Conservation (phyloP, 2,888 invertebrate species). For the Protonemura montana region DNA sequence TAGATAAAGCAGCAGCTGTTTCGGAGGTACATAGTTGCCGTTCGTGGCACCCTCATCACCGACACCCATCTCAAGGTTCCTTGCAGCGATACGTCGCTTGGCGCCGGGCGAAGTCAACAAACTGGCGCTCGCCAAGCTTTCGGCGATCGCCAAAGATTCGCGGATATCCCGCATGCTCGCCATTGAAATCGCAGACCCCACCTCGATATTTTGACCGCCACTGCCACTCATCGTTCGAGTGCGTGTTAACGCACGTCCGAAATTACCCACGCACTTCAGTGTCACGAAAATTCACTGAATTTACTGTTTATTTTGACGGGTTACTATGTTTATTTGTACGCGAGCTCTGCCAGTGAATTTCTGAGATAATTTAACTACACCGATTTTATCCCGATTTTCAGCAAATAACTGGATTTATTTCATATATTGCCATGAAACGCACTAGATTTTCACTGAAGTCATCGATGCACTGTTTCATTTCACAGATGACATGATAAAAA, state of each 20-base stretch:
- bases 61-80: conserved; percentile 61
- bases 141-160: conserved; percentile 65
- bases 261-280: background rate
- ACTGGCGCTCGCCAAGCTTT: conserved; percentile 66
- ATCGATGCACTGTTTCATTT: background rate
- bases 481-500: background rate
- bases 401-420: background rate
- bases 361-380: no score
- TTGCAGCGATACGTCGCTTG: conserved; percentile 64
- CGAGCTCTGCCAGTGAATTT: no score
- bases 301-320: no score
- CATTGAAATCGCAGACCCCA: background rate
- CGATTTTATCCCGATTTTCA: no score
- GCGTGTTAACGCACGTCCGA: conserved; percentile 10
- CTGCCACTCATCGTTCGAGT: conserved; percentile 7
- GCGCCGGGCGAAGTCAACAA: conserved; percentile 67
- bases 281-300: background rate
- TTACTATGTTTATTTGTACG: no score
- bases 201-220: background rate
- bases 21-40: conserved; percentile 67
- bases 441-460: background rate
- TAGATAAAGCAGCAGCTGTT: conserved; percentile 68
- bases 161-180: conserved; percentile 54
- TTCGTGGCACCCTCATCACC: conserved; percentile 56
- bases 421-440: background rate